Conservation (phyloP, 2,888 invertebrate species). For the Helobdella robusta region DNA sequence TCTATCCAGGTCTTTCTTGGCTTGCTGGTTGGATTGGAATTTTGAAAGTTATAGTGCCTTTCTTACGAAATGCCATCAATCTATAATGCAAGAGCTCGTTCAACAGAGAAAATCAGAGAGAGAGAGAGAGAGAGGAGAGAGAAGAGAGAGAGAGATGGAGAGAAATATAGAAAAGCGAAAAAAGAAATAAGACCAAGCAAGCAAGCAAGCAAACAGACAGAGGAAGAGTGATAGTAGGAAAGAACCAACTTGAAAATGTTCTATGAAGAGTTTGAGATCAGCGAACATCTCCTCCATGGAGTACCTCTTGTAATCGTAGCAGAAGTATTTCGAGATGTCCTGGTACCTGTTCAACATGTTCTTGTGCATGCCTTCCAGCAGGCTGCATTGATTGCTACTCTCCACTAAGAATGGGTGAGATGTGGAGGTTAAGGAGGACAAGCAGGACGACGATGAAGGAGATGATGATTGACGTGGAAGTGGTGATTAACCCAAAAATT, state of each 20-base stretch:
- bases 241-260: slow-evolving; percentile 60
- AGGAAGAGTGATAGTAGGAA: too few species aligned
- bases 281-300: slow-evolving; percentile 88
- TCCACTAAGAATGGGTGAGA: slow-evolving; percentile 61
- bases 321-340: slow-evolving; percentile 76
- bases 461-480: not conserved
- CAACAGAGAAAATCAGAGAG: too few species aligned
- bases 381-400: slow-evolving; percentile 74
- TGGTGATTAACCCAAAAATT: slow-evolving; percentile 49
- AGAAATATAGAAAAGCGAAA: too few species aligned
- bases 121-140: too few species aligned
- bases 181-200: too few species aligned
- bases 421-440: not conserved
- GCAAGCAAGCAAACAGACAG: too few species aligned
- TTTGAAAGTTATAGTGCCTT: too few species aligned
- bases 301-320: slow-evolving; percentile 85
- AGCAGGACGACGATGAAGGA: not conserved
- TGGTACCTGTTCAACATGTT: slow-evolving; percentile 79
- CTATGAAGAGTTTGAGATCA: slow-evolving; percentile 88
- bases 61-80: too few species aligned
- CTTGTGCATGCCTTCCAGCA: slow-evolving; percentile 82
- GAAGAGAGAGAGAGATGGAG: too few species aligned
- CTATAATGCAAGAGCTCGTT: too few species aligned
- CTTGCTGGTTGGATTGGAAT: slow-evolving; percentile 58
- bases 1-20: slow-evolving; percentile 72